Evolutionary conservation across 2,888 invertebrate species (phyloP).

Genomic region (Thysanoteuthis rhombus): DNA sequence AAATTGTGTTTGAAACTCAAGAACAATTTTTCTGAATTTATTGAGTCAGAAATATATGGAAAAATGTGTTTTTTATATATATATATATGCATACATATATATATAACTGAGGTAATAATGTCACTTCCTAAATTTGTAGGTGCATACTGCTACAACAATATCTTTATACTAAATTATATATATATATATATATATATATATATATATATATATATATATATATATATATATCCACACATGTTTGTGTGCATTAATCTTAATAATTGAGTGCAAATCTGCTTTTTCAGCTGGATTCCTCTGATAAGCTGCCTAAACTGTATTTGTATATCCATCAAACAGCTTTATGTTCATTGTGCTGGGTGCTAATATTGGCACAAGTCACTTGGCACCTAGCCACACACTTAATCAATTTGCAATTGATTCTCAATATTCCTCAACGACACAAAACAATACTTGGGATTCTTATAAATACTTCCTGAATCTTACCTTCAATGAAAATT

Average conservation of each 20-base stretch:
- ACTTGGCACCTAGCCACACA: not conserved
- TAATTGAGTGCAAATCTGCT: not conserved
- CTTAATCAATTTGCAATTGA: conserved; percentile 1
- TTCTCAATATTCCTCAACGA: not conserved
- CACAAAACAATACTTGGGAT: not conserved
- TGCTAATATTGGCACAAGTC: not conserved
- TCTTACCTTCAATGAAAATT: not conserved
- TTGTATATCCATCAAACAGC: not conserved
- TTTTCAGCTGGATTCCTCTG: not conserved
- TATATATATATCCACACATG: no score
- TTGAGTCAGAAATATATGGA: no score
- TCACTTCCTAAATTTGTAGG: no score
- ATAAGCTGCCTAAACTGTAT: not conserved
- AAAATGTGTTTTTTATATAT: no score
- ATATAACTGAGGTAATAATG: no score
- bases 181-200: no score
- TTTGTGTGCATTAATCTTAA: not conserved
- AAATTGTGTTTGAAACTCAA: no score
- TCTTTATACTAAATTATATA: no score
- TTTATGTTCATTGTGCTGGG: not conserved
- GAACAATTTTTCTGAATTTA: no score
- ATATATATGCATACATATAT: no score
- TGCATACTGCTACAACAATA: no score
- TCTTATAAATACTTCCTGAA: not conserved
- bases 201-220: no score